These are phyloP conservation scores for Agriotes lineatus DNA, from an alignment of 2,888 invertebrate species.

Conservation along the genomic window DNA sequence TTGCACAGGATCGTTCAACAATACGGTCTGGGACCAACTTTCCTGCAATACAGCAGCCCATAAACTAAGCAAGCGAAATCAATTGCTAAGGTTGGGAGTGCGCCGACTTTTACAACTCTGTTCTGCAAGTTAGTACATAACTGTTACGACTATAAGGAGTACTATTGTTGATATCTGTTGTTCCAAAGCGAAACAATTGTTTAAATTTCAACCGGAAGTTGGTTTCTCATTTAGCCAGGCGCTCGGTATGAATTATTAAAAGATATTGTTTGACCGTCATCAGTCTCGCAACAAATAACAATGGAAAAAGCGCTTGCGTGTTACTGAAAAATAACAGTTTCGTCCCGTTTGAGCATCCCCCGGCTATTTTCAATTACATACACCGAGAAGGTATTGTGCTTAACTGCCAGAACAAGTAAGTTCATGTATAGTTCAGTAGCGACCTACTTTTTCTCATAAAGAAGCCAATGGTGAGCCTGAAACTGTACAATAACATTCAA, in stretches of 20 bases:
- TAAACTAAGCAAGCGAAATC: conserved; percentile 15
- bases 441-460: neutral
- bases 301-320: conserved; percentile 5
- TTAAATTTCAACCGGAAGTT: neutral
- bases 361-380: conserved; percentile 6
- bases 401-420: neutral
- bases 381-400: neutral
- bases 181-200: neutral
- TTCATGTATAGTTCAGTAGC: neutral
- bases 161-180: too few species aligned
- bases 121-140: neutral
- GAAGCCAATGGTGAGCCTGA: too few species aligned
- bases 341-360: neutral
- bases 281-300: conserved; percentile 2
- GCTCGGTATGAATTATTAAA: conserved; percentile 6
- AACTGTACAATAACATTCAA: too few species aligned
- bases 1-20: conserved; percentile 12
- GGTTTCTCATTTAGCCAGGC: conserved; percentile 3
- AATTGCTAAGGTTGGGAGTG: neutral
- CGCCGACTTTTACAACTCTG: neutral
- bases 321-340: conserved; percentile 13
- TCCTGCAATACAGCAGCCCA: neutral
- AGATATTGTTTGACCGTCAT: conserved; percentile 20
- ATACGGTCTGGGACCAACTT: conserved; percentile 2
- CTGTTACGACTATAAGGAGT: too few species aligned